Conservation (phyloP, 2,888 invertebrate species). For the Lepas anatifera region DNA sequence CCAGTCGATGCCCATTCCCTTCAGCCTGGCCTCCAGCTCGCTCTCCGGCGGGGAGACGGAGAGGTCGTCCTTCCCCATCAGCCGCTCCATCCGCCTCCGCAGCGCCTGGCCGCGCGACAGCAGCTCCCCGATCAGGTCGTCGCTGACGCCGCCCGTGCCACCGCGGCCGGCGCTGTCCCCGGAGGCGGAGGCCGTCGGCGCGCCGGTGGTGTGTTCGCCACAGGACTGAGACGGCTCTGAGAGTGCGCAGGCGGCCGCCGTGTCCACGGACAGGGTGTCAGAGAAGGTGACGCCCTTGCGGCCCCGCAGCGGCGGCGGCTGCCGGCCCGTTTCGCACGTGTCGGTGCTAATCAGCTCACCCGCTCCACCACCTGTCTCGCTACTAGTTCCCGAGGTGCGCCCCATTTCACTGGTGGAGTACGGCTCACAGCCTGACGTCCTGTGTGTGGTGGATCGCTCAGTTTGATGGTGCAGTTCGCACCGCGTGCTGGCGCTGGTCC, state of each 20-base stretch:
- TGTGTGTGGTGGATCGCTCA: no score
- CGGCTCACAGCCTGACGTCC: no score
- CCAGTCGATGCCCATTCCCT: neutral
- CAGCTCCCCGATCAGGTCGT: constrained; percentile 2
- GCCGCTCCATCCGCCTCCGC: neutral
- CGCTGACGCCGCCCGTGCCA: neutral
- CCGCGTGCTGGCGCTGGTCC: no score
- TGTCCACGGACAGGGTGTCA: neutral
- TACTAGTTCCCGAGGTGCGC: no score
- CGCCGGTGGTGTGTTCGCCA: neutral
- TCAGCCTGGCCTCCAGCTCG: neutral
- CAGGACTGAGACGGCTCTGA: neutral
- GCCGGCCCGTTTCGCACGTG: neutral
- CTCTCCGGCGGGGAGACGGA: neutral
- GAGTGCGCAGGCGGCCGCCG: neutral
- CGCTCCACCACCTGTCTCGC: no score
- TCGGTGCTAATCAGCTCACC: no score
- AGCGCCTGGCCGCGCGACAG: neutral
- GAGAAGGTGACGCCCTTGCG: constrained; percentile 9
- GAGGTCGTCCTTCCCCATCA: neutral
- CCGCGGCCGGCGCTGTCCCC: neutral
- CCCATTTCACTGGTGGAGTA: no score
- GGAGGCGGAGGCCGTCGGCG: neutral
- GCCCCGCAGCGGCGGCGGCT: neutral
- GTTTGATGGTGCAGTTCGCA: no score